Evolutionary conservation across 1,140 invertebrate genomes (phyloP).

Genomic region (Carposina sasakii): DNA sequence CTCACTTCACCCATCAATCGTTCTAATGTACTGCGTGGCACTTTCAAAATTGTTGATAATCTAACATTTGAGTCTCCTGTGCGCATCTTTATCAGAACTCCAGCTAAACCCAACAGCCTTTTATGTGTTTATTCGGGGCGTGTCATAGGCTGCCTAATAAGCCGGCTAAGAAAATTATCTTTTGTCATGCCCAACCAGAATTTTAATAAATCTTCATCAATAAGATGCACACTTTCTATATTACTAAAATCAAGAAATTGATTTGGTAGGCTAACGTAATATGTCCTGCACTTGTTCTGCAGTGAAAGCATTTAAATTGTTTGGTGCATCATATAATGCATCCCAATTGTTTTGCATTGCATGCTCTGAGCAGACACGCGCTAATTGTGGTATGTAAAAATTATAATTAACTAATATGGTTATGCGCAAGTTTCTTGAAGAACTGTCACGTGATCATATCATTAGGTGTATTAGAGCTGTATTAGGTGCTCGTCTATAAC

Average conservation of each 20-base stretch:
- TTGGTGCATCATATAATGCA: background rate
- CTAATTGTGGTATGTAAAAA: background rate
- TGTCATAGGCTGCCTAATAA: background rate
- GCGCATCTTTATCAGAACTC: background rate
- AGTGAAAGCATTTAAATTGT: background rate
- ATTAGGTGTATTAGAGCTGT: background rate
- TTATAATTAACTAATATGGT: background rate
- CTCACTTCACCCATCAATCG: background rate
- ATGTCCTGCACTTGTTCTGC: background rate
- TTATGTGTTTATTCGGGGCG: background rate
- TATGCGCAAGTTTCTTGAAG: background rate
- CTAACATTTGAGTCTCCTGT: background rate
- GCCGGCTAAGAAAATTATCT: background rate
- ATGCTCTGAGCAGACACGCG: background rate
- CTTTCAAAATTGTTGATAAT: background rate
- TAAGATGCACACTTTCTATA: background rate
- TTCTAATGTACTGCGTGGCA: background rate
- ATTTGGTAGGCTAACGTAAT: background rate
- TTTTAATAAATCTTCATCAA: background rate
- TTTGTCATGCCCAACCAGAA: background rate
- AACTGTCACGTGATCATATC: background rate
- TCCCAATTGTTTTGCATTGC: background rate
- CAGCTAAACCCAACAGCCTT: background rate
- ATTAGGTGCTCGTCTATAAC: background rate
- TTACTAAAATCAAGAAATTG: background rate